These are phyloP conservation scores for Chesias legatella DNA, from an alignment of 2,888 invertebrate genomes.

Conservation along the genomic window DNA sequence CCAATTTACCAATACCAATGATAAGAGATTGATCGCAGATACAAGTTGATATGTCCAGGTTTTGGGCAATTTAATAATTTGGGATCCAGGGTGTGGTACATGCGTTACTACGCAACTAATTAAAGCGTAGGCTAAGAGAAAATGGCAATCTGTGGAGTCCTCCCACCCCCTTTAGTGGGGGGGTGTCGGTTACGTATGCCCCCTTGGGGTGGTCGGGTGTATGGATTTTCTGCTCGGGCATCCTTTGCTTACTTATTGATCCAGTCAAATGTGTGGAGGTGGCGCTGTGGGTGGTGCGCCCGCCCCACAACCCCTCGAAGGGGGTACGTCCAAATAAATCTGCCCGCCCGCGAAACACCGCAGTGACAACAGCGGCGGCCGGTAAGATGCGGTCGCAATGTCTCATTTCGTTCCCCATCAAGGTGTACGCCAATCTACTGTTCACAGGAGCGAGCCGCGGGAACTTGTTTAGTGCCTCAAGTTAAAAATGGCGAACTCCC, in stretches of 20 bases:
- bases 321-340: slow-evolving; percentile 81
- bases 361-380: slow-evolving; percentile 77
- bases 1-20: too few relatives aligned
- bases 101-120: slow-evolving; percentile 81
- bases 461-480: slow-evolving; percentile 6
- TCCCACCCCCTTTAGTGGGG: slow-evolving; percentile 77
- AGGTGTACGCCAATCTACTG: slow-evolving; percentile 23
- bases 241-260: slow-evolving; percentile 82
- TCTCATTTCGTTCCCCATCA: slow-evolving; percentile 47
- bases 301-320: slow-evolving; percentile 63
- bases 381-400: slow-evolving; percentile 77
- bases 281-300: slow-evolving; percentile 75
- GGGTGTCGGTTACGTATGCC: slow-evolving; percentile 80
- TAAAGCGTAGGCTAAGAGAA: slow-evolving; percentile 81
- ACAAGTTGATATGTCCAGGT: slow-evolving; percentile 15
- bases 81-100: slow-evolving; percentile 73
- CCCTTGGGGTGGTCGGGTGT: slow-evolving; percentile 79
- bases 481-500: slow-evolving; percentile 43
- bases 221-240: slow-evolving; percentile 82
- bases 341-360: slow-evolving; percentile 81
- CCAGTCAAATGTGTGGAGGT: slow-evolving; percentile 82
- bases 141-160: slow-evolving; percentile 80
- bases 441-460: slow-evolving; percentile 3
- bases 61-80: slow-evolving; percentile 62
- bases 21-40: slow-evolving; percentile 1